Conservation (phyloP, 1,140 invertebrate species). For the Formica exsecta region DNA sequence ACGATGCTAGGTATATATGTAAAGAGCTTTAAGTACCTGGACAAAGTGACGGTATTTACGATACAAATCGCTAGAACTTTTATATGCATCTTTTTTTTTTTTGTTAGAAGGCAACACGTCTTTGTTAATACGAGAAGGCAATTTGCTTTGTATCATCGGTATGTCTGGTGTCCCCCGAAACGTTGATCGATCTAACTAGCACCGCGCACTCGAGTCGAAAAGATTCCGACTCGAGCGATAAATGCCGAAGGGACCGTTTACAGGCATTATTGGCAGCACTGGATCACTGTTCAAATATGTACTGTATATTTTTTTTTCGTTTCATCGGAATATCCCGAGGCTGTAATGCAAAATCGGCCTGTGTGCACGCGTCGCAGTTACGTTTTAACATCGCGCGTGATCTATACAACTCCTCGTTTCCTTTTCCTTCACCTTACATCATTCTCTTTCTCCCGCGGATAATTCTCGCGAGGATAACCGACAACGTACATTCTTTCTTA, state of each 20-base stretch:
- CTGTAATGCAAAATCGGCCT: conserved; percentile 53
- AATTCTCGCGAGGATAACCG: conserved; percentile 55
- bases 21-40: conserved; percentile 82
- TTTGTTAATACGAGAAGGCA: conserved; percentile 86
- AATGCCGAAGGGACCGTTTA: conserved; percentile 78
- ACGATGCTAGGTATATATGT: conserved; percentile 55
- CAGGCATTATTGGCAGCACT: conserved; percentile 86
- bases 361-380: background rate
- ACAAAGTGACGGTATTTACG: conserved; percentile 80
- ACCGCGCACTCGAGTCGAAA: conserved; percentile 43
- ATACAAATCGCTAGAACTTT: conserved; percentile 81
- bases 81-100: conserved; percentile 78
- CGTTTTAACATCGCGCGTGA: conserved; percentile 14
- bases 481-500: conserved; percentile 36
- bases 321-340: conserved; percentile 67
- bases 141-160: conserved; percentile 86
- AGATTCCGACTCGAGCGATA: conserved; percentile 41
- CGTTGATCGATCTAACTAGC: conserved; percentile 69
- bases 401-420: conserved; percentile 52
- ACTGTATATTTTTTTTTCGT: conserved; percentile 67
- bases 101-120: conserved; percentile 86
- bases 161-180: conserved; percentile 81
- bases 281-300: conserved; percentile 78
- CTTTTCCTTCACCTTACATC: conserved; percentile 4
- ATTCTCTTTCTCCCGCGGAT: conserved; percentile 19